phyloP scores from a whole-genome alignment of 2,888 invertebrate species.

The Boloria euphrosyne region DNA sequence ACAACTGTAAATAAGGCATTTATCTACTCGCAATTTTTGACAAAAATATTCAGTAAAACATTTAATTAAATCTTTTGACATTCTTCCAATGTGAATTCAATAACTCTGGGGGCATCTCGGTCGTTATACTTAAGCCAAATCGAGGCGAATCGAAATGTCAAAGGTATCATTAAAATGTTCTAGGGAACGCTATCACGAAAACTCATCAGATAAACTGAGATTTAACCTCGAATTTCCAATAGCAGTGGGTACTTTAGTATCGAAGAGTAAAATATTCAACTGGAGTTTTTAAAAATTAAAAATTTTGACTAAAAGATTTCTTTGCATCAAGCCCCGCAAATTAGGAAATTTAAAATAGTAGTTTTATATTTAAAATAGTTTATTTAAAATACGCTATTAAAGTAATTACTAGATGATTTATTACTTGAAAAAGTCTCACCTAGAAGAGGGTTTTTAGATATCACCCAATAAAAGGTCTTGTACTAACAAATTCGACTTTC shows the following conservation, averaged over 20 bases:
- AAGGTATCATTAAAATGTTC: constrained; percentile 61
- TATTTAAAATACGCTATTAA: too few relatives aligned
- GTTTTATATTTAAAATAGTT: too few relatives aligned
- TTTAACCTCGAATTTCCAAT: constrained; percentile 18
- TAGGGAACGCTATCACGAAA: constrained; percentile 42
- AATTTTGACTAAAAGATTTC: too few relatives aligned
- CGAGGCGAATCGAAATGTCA: constrained; percentile 55
- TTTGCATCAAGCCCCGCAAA: too few relatives aligned
- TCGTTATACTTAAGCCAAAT: constrained; percentile 56
- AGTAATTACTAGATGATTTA: too few relatives aligned
- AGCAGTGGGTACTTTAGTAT: background rate
- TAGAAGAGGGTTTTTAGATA: constrained; percentile 46
- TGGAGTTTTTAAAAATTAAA: constrained; percentile 36
- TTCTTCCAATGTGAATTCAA: constrained; percentile 33
- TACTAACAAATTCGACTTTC: constrained; percentile 34
- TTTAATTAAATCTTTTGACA: constrained; percentile 38
- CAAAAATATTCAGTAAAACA: constrained; percentile 27
- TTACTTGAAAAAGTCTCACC: constrained; percentile 41
- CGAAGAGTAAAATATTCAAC: background rate
- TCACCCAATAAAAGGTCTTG: constrained; percentile 29
- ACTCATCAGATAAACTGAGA: constrained; percentile 32
- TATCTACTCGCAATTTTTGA: background rate
- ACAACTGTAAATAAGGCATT: background rate
- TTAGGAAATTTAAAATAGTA: too few relatives aligned
- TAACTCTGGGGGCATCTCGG: constrained; percentile 38